These are phyloP conservation scores for Metridium senile DNA, from an alignment of 92 coral and sea anemone genomes.

Conservation along the genomic window DNA sequence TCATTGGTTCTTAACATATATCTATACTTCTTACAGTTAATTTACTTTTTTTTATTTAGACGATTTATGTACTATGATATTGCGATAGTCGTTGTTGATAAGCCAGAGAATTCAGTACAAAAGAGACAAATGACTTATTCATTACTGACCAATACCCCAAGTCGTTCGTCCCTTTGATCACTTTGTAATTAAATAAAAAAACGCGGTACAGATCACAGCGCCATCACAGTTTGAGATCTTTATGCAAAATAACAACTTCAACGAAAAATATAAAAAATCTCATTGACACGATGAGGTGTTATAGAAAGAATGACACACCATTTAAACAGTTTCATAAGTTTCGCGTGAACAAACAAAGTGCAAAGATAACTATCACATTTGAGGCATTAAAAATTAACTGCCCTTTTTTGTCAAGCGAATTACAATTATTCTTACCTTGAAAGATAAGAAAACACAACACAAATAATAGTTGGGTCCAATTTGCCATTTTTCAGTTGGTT, in stretches of 20 bases:
- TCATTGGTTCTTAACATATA: no score
- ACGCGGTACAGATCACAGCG: background rate
- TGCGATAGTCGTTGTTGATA: no score
- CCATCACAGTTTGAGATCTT: background rate
- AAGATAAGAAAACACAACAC: background rate
- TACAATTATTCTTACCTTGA: constrained; percentile 3
- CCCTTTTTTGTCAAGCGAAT: background rate
- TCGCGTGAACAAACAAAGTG: background rate
- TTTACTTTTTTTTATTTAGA: no score
- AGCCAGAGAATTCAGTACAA: no score
- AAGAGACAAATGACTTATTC: background rate
- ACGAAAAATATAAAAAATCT: no score
- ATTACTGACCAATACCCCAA: background rate
- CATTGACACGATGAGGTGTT: background rate
- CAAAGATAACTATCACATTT: background rate
- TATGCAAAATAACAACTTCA: background rate
- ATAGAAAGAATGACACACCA: background rate
- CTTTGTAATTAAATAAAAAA: background rate
- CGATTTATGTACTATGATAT: no score
- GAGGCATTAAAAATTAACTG: constrained; percentile 6
- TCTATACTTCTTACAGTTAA: no score
- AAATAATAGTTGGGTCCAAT: background rate
- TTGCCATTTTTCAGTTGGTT: background rate
- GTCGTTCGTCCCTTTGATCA: background rate
- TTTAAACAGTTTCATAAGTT: background rate